These are phyloP conservation scores for Sebastolobus altivelis DNA, from an alignment of 2,797 vertebrate species.

Conservation along the genomic window DNA sequence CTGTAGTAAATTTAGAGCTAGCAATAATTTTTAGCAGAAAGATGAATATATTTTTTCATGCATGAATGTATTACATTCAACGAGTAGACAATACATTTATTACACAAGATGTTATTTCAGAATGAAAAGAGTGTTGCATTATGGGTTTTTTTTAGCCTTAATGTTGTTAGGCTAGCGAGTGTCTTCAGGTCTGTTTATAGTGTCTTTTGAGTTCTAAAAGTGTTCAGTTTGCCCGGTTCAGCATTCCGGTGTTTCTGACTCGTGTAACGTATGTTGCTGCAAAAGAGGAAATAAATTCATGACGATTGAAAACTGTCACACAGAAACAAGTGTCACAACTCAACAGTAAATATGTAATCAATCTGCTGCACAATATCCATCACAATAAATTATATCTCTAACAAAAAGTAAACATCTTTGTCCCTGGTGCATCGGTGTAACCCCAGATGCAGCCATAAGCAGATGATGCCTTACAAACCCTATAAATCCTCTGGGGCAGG, in stretches of 20 bases:
- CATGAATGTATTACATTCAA: too few species aligned
- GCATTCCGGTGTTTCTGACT: background rate
- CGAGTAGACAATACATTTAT: too few species aligned
- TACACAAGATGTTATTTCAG: too few species aligned
- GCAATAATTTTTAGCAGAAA: too few species aligned
- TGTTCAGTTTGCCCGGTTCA: background rate
- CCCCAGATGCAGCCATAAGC: conserved; percentile 9
- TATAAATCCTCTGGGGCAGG: conserved; percentile 51
- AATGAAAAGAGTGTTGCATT: too few species aligned
- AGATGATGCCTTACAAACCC: conserved; percentile 45
- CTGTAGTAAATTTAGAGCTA: too few species aligned
- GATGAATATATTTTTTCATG: too few species aligned
- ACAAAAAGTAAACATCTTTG: background rate
- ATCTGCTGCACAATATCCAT: background rate
- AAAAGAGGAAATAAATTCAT: background rate
- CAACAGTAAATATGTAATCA: background rate
- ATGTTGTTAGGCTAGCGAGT: too few species aligned
- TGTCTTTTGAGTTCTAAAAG: too few species aligned
- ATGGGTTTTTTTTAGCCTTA: too few species aligned
- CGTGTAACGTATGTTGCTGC: background rate
- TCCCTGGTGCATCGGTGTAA: background rate
- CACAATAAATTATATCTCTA: background rate
- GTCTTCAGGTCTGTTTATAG: too few species aligned
- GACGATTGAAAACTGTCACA: background rate
- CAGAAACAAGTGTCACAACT: background rate